Evolutionary conservation across 2,888 invertebrate genomes (phyloP).

Genomic region (Diloba caeruleocephala): DNA sequence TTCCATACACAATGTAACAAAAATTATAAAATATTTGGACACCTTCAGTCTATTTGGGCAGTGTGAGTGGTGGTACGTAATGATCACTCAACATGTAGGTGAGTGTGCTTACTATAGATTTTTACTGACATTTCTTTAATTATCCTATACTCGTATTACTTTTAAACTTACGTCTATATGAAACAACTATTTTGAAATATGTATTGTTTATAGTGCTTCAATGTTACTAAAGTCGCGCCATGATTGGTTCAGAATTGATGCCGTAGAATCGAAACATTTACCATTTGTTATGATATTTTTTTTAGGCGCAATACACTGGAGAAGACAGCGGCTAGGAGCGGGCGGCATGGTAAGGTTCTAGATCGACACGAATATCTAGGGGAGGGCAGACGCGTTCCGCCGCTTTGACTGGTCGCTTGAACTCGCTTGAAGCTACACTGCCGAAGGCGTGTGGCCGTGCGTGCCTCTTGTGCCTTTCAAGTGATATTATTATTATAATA

Average conservation of each 20-base stretch:
- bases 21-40: slow-evolving; percentile 85
- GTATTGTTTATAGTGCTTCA: slow-evolving; percentile 49
- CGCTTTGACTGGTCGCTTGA: no score
- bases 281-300: no score
- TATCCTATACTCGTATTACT: slow-evolving; percentile 55
- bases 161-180: slow-evolving; percentile 60
- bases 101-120: slow-evolving; percentile 45
- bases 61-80: slow-evolving; percentile 67
- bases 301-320: no score
- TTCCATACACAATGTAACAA: slow-evolving; percentile 85
- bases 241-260: slow-evolving; percentile 8
- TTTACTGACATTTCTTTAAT: slow-evolving; percentile 54
- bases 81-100: slow-evolving; percentile 53
- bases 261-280: neutral
- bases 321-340: no score
- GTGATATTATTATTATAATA: no score
- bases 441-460: no score
- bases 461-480: no score
- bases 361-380: no score
- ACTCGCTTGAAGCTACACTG: no score
- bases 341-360: no score
- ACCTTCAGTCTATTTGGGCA: slow-evolving; percentile 87
- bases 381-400: no score
- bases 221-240: slow-evolving; percentile 29
- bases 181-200: slow-evolving; percentile 53